These are phyloP conservation scores for Glossosoma conforme DNA, from an alignment of 1,140 invertebrate genomes.

Conservation along the genomic window DNA sequence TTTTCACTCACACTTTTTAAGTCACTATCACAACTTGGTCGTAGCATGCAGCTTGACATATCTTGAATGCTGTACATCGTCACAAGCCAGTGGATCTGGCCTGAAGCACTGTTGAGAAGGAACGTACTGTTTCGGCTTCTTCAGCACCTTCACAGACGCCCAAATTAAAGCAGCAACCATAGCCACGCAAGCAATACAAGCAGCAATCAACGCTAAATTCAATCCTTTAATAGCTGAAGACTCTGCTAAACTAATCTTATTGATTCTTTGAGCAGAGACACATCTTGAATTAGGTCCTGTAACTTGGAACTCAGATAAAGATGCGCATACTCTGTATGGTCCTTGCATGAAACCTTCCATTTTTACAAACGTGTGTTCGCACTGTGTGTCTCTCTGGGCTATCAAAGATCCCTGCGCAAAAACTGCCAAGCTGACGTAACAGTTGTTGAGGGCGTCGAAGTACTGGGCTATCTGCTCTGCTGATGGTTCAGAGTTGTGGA, in stretches of 20 bases:
- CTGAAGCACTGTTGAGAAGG: conserved; percentile 52
- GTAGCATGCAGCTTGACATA: conserved; percentile 60
- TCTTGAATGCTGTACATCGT: conserved; percentile 49
- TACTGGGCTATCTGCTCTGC: conserved; percentile 35
- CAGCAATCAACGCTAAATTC: conserved; percentile 49
- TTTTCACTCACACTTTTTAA: too few species aligned
- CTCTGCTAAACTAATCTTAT: conserved; percentile 37
- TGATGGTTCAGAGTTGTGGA: conserved; percentile 37
- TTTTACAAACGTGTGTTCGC: conserved; percentile 40
- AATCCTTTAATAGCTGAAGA: conserved; percentile 45
- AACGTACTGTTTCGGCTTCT: conserved; percentile 46
- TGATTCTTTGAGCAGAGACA: conserved; percentile 48
- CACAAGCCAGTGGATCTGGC: conserved; percentile 44
- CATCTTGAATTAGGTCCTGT: conserved; percentile 47
- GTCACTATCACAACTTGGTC: conserved; percentile 49
- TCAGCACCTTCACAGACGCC: conserved; percentile 51
- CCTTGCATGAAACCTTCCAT: conserved; percentile 48
- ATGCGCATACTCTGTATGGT: conserved; percentile 48
- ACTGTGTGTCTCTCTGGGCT: conserved; percentile 47
- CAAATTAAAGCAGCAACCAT: conserved; percentile 50
- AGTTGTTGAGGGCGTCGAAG: conserved; percentile 37
- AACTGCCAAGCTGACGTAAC: conserved; percentile 45
- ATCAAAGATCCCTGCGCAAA: conserved; percentile 43
- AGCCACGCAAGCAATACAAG: conserved; percentile 50
- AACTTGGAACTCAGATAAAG: conserved; percentile 42